A percentile compares a stretch with the other conserved stretches of the same genome.
phyloP scores from a whole-genome alignment of 2,797 vertebrate species.

The Tapera naevia region DNA sequence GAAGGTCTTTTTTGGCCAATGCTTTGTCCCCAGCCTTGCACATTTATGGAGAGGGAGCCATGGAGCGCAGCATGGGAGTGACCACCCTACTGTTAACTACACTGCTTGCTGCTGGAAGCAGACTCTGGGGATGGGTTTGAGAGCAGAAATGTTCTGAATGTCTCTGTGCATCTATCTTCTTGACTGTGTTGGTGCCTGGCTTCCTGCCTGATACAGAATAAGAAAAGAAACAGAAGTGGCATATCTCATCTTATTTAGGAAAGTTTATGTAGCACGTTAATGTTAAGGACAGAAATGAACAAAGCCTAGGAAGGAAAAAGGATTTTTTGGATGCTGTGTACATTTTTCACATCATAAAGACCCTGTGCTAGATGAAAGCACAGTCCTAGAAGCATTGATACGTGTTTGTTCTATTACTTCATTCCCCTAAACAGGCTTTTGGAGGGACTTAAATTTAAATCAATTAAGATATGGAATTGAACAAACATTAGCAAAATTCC shows the following conservation, averaged over 20 bases:
- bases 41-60: not conserved
- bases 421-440: not conserved
- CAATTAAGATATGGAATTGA: not conserved
- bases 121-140: rapidly evolving
- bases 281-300: not conserved
- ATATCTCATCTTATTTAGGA: not conserved
- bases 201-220: not conserved
- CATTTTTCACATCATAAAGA: not conserved
- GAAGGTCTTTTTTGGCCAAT: not conserved
- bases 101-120: not conserved
- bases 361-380: not conserved
- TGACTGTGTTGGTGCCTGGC: not conserved
- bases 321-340: not conserved
- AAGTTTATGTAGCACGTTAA: not conserved
- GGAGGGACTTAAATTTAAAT: not conserved
- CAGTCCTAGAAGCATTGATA: not conserved
- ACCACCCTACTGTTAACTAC: not conserved
- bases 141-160: not conserved
- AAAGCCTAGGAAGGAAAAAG: not conserved
- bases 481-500: not conserved
- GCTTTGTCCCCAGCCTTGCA: not conserved
- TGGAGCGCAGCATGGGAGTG: rapidly evolving
- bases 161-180: no score
- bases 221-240: not conserved
- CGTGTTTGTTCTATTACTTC: not conserved